Conservation (phyloP, 2,797 vertebrate genomes). For the Chelonia mydas region DNA sequence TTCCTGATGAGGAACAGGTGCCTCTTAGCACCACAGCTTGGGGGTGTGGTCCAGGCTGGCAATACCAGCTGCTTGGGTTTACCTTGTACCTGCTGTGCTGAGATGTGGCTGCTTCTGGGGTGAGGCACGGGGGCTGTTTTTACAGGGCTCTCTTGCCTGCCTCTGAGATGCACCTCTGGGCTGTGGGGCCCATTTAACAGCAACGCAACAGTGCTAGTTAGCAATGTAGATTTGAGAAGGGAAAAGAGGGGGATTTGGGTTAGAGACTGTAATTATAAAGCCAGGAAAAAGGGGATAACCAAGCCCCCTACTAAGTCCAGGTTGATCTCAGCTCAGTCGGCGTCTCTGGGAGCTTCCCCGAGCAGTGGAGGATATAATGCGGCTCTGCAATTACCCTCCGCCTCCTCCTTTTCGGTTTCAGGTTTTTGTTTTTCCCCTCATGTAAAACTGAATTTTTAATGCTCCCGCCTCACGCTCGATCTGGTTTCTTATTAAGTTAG, state of each 20-base stretch:
- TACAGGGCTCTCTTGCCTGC: neutral
- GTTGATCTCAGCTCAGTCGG: neutral
- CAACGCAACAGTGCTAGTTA: neutral
- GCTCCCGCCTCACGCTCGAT: neutral
- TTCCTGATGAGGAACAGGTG: neutral
- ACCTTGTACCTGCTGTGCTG: neutral
- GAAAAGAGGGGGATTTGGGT: neutral
- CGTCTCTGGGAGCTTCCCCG: neutral
- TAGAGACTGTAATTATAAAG: neutral
- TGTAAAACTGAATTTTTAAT: conserved; percentile 23
- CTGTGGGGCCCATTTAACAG: neutral
- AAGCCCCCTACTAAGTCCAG: neutral
- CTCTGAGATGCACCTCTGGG: neutral
- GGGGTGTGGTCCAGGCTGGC: neutral
- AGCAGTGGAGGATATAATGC: too few relatives aligned
- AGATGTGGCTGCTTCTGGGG: neutral
- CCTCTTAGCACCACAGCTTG: neutral
- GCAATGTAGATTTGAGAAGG: neutral
- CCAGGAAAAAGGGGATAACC: neutral
- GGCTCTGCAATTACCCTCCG: neutral
- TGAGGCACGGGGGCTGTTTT: neutral
- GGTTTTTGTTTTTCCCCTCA: neutral
- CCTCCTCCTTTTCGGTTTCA: neutral
- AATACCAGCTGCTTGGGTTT: neutral
- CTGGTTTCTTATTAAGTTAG: conserved; percentile 23